Conservation (phyloP, 1,140 invertebrate species). For the Gonioctena quinquepunctata region DNA sequence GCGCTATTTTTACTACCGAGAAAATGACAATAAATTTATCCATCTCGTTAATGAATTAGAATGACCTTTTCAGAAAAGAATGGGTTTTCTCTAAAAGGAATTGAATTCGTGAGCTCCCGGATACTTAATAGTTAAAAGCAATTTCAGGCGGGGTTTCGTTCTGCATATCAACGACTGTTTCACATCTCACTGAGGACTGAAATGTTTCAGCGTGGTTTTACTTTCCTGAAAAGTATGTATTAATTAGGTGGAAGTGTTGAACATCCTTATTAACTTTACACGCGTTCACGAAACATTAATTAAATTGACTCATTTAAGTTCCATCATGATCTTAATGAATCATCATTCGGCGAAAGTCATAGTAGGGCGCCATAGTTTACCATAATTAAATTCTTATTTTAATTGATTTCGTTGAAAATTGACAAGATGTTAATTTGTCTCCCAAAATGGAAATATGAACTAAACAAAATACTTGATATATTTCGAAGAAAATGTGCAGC, state of each 20-base stretch:
- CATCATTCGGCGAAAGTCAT: neutral
- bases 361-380: neutral
- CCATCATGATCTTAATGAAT: neutral
- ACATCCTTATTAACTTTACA: constrained; percentile 22
- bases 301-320: constrained; percentile 20
- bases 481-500: no score
- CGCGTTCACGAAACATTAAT: constrained; percentile 9
- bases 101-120: constrained; percentile 4
- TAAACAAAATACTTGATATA: no score
- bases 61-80: constrained; percentile 16
- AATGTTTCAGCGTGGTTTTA: constrained; percentile 22
- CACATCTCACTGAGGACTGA: constrained; percentile 9
- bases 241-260: constrained; percentile 22
- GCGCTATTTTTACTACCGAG: constrained; percentile 20
- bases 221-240: constrained; percentile 25
- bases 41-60: constrained; percentile 19
- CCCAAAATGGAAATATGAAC: no score
- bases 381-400: no score
- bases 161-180: constrained; percentile 19
- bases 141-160: neutral
- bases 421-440: no score
- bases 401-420: no score
- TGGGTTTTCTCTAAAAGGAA: constrained; percentile 2
- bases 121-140: neutral
- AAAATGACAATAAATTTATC: constrained; percentile 23